These are phyloP conservation scores for Acestrorhynchus altus DNA, from an alignment of 2,797 vertebrate genomes.

Conservation along the genomic window DNA sequence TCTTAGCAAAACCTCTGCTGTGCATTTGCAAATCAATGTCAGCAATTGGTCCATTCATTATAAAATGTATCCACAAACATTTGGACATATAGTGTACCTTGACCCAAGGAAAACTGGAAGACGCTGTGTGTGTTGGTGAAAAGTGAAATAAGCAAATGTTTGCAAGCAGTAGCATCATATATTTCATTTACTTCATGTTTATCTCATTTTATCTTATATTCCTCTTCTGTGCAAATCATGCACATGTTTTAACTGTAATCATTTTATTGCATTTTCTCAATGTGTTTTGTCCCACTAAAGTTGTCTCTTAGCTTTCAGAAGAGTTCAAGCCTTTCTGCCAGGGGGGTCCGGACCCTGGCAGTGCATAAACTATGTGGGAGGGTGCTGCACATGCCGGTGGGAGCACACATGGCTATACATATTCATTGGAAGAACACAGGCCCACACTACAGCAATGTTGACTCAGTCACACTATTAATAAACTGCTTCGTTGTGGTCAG, in stretches of 20 bases:
- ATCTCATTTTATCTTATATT: no score
- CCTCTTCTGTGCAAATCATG: not conserved
- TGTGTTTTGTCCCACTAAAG: constrained; percentile 20
- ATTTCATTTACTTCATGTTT: no score
- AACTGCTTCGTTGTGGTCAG: constrained; percentile 48
- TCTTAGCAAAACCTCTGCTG: constrained; percentile 33
- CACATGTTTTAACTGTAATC: not conserved
- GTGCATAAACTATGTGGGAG: constrained; percentile 42
- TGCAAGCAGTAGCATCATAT: not conserved
- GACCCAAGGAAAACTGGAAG: not conserved
- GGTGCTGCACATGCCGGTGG: constrained; percentile 41
- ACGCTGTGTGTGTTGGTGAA: not conserved
- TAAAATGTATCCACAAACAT: no score
- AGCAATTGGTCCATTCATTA: no score
- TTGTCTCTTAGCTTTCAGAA: constrained; percentile 34
- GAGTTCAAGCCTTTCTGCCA: constrained; percentile 33
- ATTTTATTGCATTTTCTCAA: no score
- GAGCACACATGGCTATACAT: constrained; percentile 55
- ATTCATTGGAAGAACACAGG: constrained; percentile 45
- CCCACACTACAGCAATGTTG: constrained; percentile 39
- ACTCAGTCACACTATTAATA: constrained; percentile 56
- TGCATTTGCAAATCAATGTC: no score
- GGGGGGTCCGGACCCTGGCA: constrained; percentile 38
- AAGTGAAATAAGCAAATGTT: constrained; percentile 13
- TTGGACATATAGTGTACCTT: no score